phyloP scores from a whole-genome alignment of 2,888 invertebrate genomes.

The Pseudococcus longispinus region DNA sequence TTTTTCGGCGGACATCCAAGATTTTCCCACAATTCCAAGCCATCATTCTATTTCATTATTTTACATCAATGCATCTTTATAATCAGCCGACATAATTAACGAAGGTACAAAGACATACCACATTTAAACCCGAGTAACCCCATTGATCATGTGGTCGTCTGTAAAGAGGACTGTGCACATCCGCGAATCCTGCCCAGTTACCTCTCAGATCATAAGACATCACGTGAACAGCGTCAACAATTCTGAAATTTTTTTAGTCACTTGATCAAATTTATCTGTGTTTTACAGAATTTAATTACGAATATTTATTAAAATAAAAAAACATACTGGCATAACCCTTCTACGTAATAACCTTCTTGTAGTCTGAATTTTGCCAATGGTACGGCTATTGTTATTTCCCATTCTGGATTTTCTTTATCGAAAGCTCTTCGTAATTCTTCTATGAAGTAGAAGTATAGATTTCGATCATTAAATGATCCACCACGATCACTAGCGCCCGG shows the following conservation, averaged over 20 bases:
- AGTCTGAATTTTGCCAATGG: constrained; percentile 85
- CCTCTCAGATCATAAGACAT: constrained; percentile 88
- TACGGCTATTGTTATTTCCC: constrained; percentile 91
- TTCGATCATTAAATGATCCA: constrained; percentile 83
- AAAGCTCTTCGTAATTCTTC: constrained; percentile 83
- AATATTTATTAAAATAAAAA: not conserved
- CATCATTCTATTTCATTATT: constrained; percentile 74
- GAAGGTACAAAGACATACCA: constrained; percentile 69
- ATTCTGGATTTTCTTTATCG: constrained; percentile 74
- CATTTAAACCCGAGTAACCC: constrained; percentile 88
- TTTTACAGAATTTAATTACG: too few species aligned
- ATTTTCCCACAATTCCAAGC: constrained; percentile 84
- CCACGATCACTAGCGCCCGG: constrained; percentile 87
- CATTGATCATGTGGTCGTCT: constrained; percentile 86
- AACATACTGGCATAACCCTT: constrained; percentile 84
- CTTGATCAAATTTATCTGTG: not conserved
- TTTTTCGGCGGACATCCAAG: constrained; percentile 88
- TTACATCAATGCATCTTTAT: not conserved
- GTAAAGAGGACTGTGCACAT: constrained; percentile 86
- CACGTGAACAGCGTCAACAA: constrained; percentile 81
- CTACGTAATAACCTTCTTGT: constrained; percentile 89
- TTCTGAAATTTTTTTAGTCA: constrained; percentile 64
- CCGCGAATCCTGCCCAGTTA: constrained; percentile 91
- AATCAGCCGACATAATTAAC: not conserved
- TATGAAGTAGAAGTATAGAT: constrained; percentile 81